phyloP scores from a whole-genome alignment of 1,140 invertebrate species.

The Saccostrea echinata region DNA sequence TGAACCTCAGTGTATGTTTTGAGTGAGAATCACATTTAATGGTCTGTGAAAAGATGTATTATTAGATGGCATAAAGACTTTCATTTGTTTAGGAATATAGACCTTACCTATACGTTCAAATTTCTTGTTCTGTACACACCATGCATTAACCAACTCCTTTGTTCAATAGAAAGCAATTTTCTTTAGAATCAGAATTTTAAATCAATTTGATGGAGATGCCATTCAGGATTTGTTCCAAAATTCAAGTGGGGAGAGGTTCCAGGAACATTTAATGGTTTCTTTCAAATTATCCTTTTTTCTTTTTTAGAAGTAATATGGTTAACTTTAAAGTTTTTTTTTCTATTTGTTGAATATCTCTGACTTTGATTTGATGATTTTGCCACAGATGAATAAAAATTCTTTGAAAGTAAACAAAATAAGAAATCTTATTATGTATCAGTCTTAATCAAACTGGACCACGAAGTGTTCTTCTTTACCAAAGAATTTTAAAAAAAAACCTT shows the following conservation, averaged over 20 bases:
- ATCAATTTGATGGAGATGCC: background rate
- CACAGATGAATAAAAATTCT: no score
- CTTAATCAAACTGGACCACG: background rate
- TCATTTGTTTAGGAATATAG: background rate
- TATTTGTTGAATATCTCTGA: no score
- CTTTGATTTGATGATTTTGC: no score
- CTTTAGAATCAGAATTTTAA: background rate
- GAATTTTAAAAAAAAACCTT: background rate
- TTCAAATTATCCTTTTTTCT: background rate
- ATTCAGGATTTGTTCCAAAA: background rate
- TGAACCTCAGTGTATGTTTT: background rate
- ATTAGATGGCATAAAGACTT: background rate
- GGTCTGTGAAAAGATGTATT: constrained; percentile 15
- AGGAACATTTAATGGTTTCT: background rate
- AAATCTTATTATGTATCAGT: no score
- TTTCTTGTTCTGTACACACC: background rate
- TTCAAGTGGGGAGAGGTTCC: background rate
- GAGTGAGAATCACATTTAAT: background rate
- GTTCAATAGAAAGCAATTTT: background rate
- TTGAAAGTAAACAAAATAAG: no score
- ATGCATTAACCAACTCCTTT: background rate
- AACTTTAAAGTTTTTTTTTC: no score
- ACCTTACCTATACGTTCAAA: background rate
- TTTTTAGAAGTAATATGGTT: no score
- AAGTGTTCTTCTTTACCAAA: background rate